Conservation (phyloP, 2,797 vertebrate species). For the Lacerta bilineata region DNA sequence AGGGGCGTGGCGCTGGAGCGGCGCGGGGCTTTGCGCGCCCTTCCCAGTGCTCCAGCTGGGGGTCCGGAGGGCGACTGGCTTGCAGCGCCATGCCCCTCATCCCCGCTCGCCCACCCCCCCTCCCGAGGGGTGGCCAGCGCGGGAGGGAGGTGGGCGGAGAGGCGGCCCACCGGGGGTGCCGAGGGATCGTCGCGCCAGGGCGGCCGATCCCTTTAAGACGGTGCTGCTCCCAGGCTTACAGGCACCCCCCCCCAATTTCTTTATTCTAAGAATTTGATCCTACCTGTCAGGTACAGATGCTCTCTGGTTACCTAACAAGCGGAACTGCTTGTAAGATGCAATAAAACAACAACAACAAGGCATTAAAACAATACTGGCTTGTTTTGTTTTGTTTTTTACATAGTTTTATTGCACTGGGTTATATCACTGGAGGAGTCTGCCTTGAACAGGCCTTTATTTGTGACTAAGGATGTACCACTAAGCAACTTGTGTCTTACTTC, state of each 20-base stretch:
- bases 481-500: background rate
- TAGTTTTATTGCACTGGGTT: background rate
- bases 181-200: no score
- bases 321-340: slow-evolving; percentile 5
- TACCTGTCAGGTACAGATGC: background rate
- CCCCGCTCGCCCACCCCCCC: no score
- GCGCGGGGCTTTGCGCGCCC: no score
- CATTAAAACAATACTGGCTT: background rate
- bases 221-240: no score
- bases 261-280: background rate
- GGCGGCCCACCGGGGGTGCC: no score
- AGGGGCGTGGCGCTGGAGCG: no score
- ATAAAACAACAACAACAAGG: background rate
- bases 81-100: no score
- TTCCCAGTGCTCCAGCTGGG: no score
- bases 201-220: no score
- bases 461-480: background rate
- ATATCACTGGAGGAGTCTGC: background rate
- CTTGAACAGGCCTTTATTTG: background rate
- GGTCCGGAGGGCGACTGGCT: no score
- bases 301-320: background rate
- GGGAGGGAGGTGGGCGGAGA: no score
- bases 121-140: no score
- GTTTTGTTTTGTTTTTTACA: background rate
- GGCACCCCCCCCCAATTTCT: background rate